Conservation (phyloP, 92 coral and sea anemone species). For the Actinernus sp. region DNA sequence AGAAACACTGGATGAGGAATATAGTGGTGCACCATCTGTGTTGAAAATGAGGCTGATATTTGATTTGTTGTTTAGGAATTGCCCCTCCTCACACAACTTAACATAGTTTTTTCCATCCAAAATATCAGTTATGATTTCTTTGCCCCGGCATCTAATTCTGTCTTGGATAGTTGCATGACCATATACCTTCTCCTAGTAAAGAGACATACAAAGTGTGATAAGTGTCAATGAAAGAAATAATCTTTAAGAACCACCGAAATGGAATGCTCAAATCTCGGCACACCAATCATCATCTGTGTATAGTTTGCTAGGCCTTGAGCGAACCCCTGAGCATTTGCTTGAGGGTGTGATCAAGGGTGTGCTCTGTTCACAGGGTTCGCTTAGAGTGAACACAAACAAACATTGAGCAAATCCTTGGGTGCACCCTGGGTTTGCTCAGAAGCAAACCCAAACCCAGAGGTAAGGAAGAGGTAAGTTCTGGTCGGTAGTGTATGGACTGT, state of each 20-base stretch:
- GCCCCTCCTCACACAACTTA: constrained; percentile 29
- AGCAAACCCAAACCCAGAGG: too few relatives aligned
- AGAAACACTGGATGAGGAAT: constrained; percentile 56
- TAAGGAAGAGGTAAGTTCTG: too few relatives aligned
- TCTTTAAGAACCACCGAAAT: neutral
- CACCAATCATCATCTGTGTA: too few relatives aligned
- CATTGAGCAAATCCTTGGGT: too few relatives aligned
- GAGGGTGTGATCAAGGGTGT: too few relatives aligned
- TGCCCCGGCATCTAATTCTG: constrained; percentile 14
- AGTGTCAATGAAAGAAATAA: neutral
- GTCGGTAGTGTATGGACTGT: too few relatives aligned
- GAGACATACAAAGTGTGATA: neutral
- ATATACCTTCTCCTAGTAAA: constrained; percentile 20
- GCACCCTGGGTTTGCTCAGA: too few relatives aligned
- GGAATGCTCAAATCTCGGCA: neutral
- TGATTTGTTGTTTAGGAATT: constrained; percentile 13
- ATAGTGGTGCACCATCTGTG: constrained; percentile 66
- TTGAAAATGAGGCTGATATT: constrained; percentile 72
- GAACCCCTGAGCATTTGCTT: too few relatives aligned
- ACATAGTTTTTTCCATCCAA: constrained; percentile 53
- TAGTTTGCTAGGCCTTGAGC: too few relatives aligned
- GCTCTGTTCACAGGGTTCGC: too few relatives aligned
- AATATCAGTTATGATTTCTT: constrained; percentile 39
- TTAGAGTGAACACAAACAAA: too few relatives aligned
- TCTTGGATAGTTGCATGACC: constrained; percentile 29